Base-by-base conservation (phyloP, 2,888 invertebrate species). In the Mesorhabditis sp. region DNA sequence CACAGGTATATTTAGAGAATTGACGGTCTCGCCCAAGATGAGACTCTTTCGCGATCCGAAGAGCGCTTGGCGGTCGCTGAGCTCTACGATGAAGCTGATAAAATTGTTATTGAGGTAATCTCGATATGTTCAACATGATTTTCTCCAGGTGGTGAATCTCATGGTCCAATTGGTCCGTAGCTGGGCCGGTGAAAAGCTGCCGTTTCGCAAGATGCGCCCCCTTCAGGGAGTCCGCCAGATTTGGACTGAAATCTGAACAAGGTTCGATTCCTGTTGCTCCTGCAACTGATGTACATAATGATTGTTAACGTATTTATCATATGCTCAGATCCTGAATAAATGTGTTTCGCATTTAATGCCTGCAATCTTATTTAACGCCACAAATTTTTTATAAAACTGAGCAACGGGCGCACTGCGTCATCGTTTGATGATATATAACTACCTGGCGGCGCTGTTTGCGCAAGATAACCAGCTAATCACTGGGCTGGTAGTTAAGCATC, bases 11-110 rank as follows among this genome's bases (percentile, higher is more conserved):
- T n/a, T 50, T 50, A 50, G 58, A 50, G n/a, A 50, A 50, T 50
- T n/a, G 58, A 50, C 58, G 58, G n/a, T 50, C n/a, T 50, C 10
- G 58, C 58, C n/a, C 7, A n/a, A 50, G n/a, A 50, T 50, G 58
- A 50, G 58, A 50, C 58, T 13, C 58, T 50, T 50, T 50, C 58
- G n/a, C 58, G 58, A 50, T 50, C 58, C 58, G 58, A 50, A n/a
- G 58, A 50, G n/a, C 58, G 58, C 7, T n/a, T 50, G 10, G 58
- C 58, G 10, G 58, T 50, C n/a, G n/a, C 10, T 50, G 1, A 50
- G n/a, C 58, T 50, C 58, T 50, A 50, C n/a, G 58, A 50, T 13
- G n/a, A 50, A 13, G 58, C 7, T 10, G 58, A 50, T n/a, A 50
- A 50, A 50, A 50, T 50, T 50, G 58, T 50, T 13, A 50, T 50